Percentiles rank a stretch among this genome's conserved stretches.
Evolutionary conservation across 2,888 invertebrate genomes (phyloP).

Genomic region (Sicus ferrugineus): DNA sequence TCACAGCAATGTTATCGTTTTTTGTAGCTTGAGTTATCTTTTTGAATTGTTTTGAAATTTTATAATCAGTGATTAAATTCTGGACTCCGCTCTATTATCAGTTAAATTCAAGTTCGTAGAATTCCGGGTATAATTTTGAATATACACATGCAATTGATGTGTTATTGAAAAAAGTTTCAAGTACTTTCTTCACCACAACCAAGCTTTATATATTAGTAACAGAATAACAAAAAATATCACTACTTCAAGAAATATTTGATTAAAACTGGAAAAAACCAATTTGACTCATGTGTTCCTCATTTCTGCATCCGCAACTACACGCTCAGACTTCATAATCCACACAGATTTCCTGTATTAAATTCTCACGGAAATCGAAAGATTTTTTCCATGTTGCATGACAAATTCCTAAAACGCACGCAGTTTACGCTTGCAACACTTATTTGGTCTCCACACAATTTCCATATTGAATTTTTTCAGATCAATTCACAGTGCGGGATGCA

Average conservation of each 20-base stretch:
- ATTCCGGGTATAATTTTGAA: too few relatives aligned
- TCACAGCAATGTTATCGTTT: slow-evolving; percentile 3
- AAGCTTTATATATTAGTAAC: too few relatives aligned
- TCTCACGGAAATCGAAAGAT: slow-evolving; percentile 29
- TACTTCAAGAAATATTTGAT: too few relatives aligned
- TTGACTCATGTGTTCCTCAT: neutral
- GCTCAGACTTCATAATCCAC: neutral
- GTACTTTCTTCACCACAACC: too few relatives aligned
- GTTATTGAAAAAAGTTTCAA: too few relatives aligned
- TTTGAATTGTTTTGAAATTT: too few relatives aligned
- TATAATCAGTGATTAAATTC: too few relatives aligned
- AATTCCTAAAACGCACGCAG: neutral
- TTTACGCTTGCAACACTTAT: neutral
- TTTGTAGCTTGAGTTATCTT: neutral
- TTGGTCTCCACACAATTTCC: slow-evolving; percentile 2
- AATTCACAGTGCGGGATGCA: neutral
- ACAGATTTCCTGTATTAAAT: slow-evolving; percentile 23
- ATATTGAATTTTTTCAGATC: slow-evolving; percentile 1
- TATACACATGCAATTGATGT: too few relatives aligned
- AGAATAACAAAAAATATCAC: too few relatives aligned
- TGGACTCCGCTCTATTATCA: too few relatives aligned
- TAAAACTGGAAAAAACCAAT: neutral
- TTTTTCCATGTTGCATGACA: slow-evolving; percentile 9
- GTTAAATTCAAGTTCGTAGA: too few relatives aligned
- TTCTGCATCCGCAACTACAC: neutral